phyloP scores from a whole-genome alignment of 2,888 invertebrate genomes.

The Bedellia somnulentella region DNA sequence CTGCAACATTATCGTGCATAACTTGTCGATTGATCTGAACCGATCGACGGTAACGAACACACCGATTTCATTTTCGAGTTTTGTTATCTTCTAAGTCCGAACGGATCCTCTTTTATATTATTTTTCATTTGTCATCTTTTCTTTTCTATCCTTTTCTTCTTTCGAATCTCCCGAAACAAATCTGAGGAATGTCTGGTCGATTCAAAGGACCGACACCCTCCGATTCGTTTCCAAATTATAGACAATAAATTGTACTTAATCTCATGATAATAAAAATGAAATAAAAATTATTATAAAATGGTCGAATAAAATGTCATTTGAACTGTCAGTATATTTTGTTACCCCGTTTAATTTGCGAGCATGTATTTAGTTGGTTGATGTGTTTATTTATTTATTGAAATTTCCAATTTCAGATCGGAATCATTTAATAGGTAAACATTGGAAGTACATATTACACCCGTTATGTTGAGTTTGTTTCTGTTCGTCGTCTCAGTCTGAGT shows the following conservation, averaged over 20 bases:
- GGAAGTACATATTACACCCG: conserved; percentile 34
- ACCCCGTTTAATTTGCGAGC: conserved; percentile 17
- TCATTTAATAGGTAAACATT: conserved; percentile 60
- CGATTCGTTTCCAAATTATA: too few relatives aligned
- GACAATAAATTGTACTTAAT: too few relatives aligned
- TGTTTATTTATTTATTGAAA: conserved; percentile 35
- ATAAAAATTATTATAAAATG: too few relatives aligned
- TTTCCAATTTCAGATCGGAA: conserved; percentile 63
- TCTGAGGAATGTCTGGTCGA: too few relatives aligned
- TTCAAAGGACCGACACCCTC: too few relatives aligned
- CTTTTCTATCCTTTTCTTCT: too few relatives aligned
- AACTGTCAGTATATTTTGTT: conserved; percentile 5
- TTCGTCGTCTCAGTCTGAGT: conserved; percentile 37
- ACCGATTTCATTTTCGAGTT: background rate
- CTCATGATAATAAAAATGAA: too few relatives aligned
- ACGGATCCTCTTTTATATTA: too few relatives aligned
- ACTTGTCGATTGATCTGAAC: conserved; percentile 9
- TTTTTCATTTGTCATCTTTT: too few relatives aligned
- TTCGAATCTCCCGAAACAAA: too few relatives aligned
- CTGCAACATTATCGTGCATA: conserved; percentile 4
- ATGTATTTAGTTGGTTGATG: conserved; percentile 21
- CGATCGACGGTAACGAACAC: conserved; percentile 2
- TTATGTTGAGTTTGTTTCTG: conserved; percentile 23
- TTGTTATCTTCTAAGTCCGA: too few relatives aligned
- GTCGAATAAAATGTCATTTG: conserved; percentile 1